A percentile compares a stretch with the other conserved stretches of the same genome.
Evolutionary conservation across 2,888 invertebrate genomes (phyloP).

Genomic region (Epirrhoe alternata): DNA sequence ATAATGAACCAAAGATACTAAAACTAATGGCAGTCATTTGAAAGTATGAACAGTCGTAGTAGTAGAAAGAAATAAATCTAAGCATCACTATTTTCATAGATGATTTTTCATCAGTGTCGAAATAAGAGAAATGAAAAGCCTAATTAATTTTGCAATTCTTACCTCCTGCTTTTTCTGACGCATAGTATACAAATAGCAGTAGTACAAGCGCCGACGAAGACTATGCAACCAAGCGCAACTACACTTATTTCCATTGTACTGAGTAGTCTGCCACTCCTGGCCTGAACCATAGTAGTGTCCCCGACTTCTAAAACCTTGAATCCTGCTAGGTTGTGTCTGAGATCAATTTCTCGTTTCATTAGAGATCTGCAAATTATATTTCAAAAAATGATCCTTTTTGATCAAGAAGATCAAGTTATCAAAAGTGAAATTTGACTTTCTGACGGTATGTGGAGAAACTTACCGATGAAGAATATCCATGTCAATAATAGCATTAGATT

Average conservation of each 20-base stretch:
- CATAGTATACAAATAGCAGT: slow-evolving; percentile 92
- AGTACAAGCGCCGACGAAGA: slow-evolving; percentile 92
- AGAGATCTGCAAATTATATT: slow-evolving; percentile 82
- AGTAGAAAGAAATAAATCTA: background rate
- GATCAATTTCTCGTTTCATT: slow-evolving; percentile 84
- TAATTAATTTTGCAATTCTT: slow-evolving; percentile 35
- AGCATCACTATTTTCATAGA: background rate
- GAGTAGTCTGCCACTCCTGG: slow-evolving; percentile 69
- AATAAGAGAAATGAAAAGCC: background rate
- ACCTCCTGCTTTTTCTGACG: slow-evolving; percentile 87
- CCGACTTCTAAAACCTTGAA: slow-evolving; percentile 88
- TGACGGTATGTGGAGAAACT: slow-evolving; percentile 50
- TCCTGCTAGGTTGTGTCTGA: slow-evolving; percentile 87
- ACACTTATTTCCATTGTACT: slow-evolving; percentile 92
- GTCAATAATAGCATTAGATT: slow-evolving; percentile 92
- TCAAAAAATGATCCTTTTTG: background rate
- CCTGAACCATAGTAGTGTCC: slow-evolving; percentile 70
- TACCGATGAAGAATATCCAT: slow-evolving; percentile 92
- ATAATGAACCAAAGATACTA: slow-evolving; percentile 17
- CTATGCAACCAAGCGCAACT: slow-evolving; percentile 91
- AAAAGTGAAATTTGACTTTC: background rate
- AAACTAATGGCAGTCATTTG: background rate
- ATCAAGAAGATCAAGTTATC: background rate
- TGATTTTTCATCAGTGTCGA: background rate
- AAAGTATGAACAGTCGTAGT: background rate